These are phyloP conservation scores for Bombus superbus DNA, from an alignment of 1,140 invertebrate genomes.

Conservation along the genomic window DNA sequence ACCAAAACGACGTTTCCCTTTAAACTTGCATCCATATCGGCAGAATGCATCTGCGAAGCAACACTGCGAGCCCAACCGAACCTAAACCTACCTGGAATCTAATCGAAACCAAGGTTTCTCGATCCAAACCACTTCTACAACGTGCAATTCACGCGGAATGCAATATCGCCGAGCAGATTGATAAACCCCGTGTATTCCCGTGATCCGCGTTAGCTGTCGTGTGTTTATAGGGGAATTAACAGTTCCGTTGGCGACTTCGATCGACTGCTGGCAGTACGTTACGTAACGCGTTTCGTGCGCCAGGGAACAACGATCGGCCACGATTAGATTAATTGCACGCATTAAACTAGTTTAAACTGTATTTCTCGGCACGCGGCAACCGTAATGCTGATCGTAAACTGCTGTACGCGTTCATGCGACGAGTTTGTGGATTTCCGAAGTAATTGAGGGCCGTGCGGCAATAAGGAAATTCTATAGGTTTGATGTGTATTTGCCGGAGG, in stretches of 20 bases:
- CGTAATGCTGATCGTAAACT: constrained; percentile 37
- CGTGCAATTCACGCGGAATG: neutral
- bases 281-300: constrained; percentile 41
- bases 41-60: too few relatives aligned
- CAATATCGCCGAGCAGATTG: neutral
- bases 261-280: constrained; percentile 24
- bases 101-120: neutral
- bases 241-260: constrained; percentile 33
- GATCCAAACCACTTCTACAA: neutral
- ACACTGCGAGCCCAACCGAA: neutral
- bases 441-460: neutral
- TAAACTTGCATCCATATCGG: too few relatives aligned
- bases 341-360: constrained; percentile 64
- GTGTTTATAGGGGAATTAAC: constrained; percentile 38
- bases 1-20: too few relatives aligned
- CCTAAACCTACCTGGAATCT: neutral
- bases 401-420: neutral
- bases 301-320: constrained; percentile 62
- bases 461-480: neutral
- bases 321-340: constrained; percentile 68
- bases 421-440: neutral
- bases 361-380: constrained; percentile 1
- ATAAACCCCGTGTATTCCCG: neutral
- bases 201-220: neutral
- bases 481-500: neutral